Evolutionary conservation across 1,140 invertebrate species (phyloP).

Genomic region (Sesamia nonagrioides): DNA sequence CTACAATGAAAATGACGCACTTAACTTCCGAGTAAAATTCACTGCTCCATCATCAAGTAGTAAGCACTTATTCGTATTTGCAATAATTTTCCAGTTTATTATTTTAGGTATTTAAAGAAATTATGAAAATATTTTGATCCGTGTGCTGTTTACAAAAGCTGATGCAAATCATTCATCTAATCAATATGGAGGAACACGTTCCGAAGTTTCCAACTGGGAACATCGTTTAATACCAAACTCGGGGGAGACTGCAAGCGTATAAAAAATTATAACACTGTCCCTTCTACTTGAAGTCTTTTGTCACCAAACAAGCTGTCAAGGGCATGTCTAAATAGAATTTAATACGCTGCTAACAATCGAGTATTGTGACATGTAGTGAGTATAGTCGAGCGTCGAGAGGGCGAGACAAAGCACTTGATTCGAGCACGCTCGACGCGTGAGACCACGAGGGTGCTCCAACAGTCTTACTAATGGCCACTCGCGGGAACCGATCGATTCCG

Average conservation of each 20-base stretch:
- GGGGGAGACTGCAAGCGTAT: not conserved
- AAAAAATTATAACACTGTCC: constrained; percentile 43
- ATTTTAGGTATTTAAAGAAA: not conserved
- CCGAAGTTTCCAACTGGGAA: not conserved
- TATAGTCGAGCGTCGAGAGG: constrained; percentile 40
- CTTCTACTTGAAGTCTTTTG: constrained; percentile 22
- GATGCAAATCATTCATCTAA: not conserved
- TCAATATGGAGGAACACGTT: not conserved
- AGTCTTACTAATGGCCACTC: constrained; percentile 65
- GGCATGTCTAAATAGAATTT: constrained; percentile 41
- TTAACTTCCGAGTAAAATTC: constrained; percentile 25
- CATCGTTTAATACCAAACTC: not conserved
- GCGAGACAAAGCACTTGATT: constrained; percentile 59
- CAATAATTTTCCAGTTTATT: constrained; percentile 4
- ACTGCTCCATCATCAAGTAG: constrained; percentile 16
- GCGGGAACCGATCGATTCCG: constrained; percentile 50
- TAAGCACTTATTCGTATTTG: constrained; percentile 12
- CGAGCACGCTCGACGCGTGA: constrained; percentile 58
- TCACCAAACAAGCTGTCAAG: constrained; percentile 42
- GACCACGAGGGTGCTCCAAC: constrained; percentile 53
- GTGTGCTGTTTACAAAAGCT: not conserved
- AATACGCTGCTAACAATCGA: constrained; percentile 48
- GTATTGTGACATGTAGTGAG: constrained; percentile 55
- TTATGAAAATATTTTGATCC: not conserved
- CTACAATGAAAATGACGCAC: constrained; percentile 44